A percentile compares a stretch with the other conserved stretches of the same genome.
Evolutionary conservation across 2,797 vertebrate genomes (phyloP).

Genomic region (Epinephelus awoara): DNA sequence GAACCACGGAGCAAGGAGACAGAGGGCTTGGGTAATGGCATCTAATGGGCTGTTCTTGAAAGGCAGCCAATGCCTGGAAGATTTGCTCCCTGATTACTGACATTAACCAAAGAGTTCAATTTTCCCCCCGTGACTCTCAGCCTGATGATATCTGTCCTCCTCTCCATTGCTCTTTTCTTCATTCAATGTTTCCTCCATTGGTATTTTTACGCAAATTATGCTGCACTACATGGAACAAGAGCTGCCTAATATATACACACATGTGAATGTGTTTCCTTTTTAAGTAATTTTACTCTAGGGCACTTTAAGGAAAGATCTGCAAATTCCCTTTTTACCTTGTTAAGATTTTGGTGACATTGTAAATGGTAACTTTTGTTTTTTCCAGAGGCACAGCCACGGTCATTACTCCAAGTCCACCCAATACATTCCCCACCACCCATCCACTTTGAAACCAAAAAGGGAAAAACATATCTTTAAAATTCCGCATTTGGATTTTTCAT

Average conservation of each 20-base stretch:
- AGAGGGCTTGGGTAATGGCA: constrained; percentile 64
- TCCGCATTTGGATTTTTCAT: too few species aligned
- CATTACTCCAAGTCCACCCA: not conserved
- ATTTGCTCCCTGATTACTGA: constrained; percentile 75
- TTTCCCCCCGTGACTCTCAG: constrained; percentile 51
- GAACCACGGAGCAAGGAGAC: constrained; percentile 37
- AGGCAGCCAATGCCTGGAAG: constrained; percentile 70
- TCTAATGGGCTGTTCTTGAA: constrained; percentile 75
- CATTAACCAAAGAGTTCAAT: constrained; percentile 76
- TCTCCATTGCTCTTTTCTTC: constrained; percentile 75
- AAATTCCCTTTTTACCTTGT: not conserved
- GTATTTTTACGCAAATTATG: constrained; percentile 22
- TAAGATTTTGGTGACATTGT: not conserved
- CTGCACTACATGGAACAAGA: not conserved
- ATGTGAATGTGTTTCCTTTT: not conserved
- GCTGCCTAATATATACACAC: not conserved
- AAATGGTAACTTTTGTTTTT: not conserved
- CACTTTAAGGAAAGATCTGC: not conserved
- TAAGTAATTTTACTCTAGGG: not conserved
- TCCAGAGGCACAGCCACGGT: not conserved
- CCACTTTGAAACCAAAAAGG: not conserved
- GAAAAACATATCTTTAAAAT: too few species aligned
- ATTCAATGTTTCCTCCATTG: constrained; percentile 22
- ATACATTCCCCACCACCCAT: not conserved
- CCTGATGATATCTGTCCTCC: constrained; percentile 44